Base-by-base conservation (phyloP, 1,140 invertebrate species). In the Zaprionus inermis region DNA sequence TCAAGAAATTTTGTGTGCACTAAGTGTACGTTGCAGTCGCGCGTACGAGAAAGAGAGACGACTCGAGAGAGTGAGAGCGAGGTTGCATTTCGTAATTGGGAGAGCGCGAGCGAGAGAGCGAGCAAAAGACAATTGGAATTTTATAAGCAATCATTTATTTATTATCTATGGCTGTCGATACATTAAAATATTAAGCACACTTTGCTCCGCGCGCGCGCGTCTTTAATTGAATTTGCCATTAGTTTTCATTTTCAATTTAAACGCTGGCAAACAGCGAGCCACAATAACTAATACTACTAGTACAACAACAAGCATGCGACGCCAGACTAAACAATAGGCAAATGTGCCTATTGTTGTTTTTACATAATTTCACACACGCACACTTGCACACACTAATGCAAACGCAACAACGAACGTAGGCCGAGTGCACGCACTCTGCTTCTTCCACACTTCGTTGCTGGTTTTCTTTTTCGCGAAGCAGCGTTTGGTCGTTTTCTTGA, bases 291-390 rank as follows among this genome's bases (percentile, higher is more conserved):
- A 7, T 32, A 49, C 28, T 30, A 36, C 56, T 61, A 67, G 32
- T 52, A 68, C 65, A 56, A 36, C 44, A 36, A 59, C 61, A 55
- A 59, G 20, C 46, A 72, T 46, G 34, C 32, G 55, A 59, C 55
- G 63, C 59, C 51, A 67, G 46, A 22, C n/a, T 46, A 59, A 64
- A 71, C 72, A 75, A 65, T 71, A 71, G 59, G 67, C 67, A 75
- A 65, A 59, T 64, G 44, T 68, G 58, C 44, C 44, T 82, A 65
- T 88, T 82, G 72, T 88, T 78, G 70, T 69, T 79, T 86, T 86
- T 88, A 86, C 83, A 86, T 86, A 88, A 86, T 86, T 86, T 88
- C 34, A 75, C 79, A 86, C 76, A 72, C 24, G 71, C 41, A 58
- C 41, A 58, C 30, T 32, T 70, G 58, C 67, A 55, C n/a, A n/a